Base-by-base conservation (phyloP, 2,113 vertebrate species). In the Siphamia tubifer region DNA sequence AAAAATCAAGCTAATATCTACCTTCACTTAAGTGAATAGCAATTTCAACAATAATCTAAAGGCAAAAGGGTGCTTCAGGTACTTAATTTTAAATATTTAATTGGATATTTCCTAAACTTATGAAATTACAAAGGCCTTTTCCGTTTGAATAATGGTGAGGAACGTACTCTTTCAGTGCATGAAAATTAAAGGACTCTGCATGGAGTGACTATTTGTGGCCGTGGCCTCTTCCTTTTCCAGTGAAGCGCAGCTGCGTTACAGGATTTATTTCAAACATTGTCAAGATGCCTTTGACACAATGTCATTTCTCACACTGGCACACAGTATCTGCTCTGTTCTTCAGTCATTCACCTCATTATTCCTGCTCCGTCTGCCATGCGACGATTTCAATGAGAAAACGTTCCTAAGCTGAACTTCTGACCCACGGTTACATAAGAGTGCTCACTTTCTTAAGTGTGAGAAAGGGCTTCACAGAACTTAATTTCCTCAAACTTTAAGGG, bases 261-360 rank as follows among this genome's bases (percentile, higher is more conserved):
- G 80, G 69, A 69, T 79, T 74, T 62, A 69, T 72, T 83, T 90
- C 58, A 70, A 85, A 82, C 85, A 86, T 56, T 68, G 69, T 34
- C 45, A 47, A 51, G 68, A 85, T 83, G 39, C 73, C 70, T 55
- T 71, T 82, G 73, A 83, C 64, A 34, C 53, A 49, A 55, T 79
- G 83, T 80, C 68, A 81, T 77, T 75, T 79, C 52, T 81, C 68
- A 53, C 53, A 74, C 64, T 35, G 25, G 17, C 24, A 36, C 16
- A 72, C 70, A 77, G 48, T 48, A 21, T 55, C 15, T 5, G 36
- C 77, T 69, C 72, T 86, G 70, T 77, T 68, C 56, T 47, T 44
- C 40, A 40, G 8, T 53, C 54, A 20, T 35, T 51, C 66, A 5
- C 16, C 28, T 44, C 48, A 40, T 82, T 82, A 76, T 43, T 65